Base-by-base conservation (phyloP, 2,797 vertebrate species). In the Poeciliopsis infans region DNA sequence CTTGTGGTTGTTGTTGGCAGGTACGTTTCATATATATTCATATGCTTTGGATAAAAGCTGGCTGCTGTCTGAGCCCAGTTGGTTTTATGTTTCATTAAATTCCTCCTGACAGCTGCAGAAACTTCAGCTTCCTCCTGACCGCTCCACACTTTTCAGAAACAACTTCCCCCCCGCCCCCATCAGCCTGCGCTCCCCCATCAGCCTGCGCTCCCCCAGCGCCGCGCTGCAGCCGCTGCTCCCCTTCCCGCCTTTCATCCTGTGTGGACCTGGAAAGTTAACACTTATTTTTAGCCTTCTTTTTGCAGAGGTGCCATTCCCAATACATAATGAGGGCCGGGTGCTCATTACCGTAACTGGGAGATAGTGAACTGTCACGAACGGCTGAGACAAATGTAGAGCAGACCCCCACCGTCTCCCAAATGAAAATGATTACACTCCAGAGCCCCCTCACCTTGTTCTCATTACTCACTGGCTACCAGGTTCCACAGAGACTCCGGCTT, bases 351-450 rank as follows among this genome's bases (percentile, higher is more conserved):
- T 81, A 71, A 76, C 83, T 83, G 89, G 87, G 85, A 91, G 90
- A 93, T 88, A 89, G 89, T 84, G 91, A 90, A 91, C 91, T 94
- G 94, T 94, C 95, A 94, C 78, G 74, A 84, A 87, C 51, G 87
- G 91, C 83, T 83, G 85, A 93, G 89, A 94, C 87, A 93, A 94
- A 94, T 94, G 90, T 89, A 86, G 87, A 92, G 89, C 89, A 86
- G 83, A 86, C 89, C 89, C 91, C 91, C 81, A 87, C 92, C 81
- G 89, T 89, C 89, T 84, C 83, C 90, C 90, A 94, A 94, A 94
- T 94, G 92, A 95, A 95, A 96, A 95, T 95, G 95, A 95, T 96
- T 95, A 94, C 92, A 93, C 91, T 95, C 90, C 79, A 90, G 91
- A 91, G 90, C 89, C 92, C 86, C 88, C 88, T 94, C 88, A 95